Conservation (phyloP, 2,113 vertebrate species). For the Baryphthengus martii region DNA sequence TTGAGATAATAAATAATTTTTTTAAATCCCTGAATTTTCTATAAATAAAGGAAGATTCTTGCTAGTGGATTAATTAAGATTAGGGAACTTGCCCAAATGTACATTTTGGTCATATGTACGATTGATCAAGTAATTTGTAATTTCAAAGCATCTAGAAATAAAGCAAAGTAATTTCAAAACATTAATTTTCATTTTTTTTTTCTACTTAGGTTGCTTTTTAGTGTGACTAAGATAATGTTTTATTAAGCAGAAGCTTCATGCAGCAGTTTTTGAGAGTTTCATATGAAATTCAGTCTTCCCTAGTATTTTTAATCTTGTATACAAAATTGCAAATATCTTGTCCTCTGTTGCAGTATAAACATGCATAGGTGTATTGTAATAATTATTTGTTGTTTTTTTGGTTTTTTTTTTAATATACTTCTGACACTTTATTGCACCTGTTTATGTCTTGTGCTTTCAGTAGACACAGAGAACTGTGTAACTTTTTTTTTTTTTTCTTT, state of each 20-base stretch:
- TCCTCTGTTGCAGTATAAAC: background rate
- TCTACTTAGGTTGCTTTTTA: background rate
- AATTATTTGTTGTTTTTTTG: background rate
- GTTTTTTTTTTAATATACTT: background rate
- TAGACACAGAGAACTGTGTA: no score
- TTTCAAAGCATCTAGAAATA: background rate
- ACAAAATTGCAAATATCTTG: background rate
- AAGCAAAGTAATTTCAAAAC: background rate
- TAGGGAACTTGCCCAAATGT: background rate
- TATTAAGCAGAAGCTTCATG: background rate
- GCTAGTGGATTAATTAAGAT: background rate
- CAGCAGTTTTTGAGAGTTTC: background rate
- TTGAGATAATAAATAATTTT: background rate
- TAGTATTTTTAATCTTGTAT: background rate
- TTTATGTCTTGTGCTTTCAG: background rate
- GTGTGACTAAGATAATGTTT: background rate
- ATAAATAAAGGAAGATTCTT: background rate
- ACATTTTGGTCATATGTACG: background rate
- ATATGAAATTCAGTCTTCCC: background rate
- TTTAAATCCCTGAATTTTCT: background rate
- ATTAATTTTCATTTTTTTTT: background rate
- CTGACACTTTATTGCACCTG: background rate
- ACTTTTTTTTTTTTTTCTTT: background rate
- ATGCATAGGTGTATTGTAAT: background rate
- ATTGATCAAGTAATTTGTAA: background rate